These are phyloP conservation scores for Auanema freiburgensis DNA, from an alignment of 2,888 invertebrate genomes.

Conservation along the genomic window DNA sequence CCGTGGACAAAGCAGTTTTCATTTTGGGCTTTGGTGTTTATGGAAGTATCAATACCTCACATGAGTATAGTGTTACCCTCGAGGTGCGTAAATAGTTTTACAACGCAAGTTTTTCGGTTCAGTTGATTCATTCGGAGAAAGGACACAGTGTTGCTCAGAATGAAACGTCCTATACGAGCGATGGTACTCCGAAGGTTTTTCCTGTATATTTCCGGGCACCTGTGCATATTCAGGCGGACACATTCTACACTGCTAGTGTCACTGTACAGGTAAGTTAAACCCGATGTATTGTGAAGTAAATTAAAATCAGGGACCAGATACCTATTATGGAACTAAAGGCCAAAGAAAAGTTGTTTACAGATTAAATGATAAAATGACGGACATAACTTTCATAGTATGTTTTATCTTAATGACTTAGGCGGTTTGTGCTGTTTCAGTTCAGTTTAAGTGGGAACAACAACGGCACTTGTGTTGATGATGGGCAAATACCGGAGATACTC, in stretches of 20 bases:
- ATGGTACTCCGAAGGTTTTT: slow-evolving; percentile 81
- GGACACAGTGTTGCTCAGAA: slow-evolving; percentile 77
- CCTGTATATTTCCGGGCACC: slow-evolving; percentile 69
- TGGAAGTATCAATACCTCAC: slow-evolving; percentile 78
- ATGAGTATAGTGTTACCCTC: slow-evolving; percentile 78
- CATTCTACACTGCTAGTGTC: slow-evolving; percentile 80
- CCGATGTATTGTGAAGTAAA: neutral
- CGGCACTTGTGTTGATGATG: slow-evolving; percentile 81
- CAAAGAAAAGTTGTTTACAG: slow-evolving; percentile 76
- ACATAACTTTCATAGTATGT: slow-evolving; percentile 18
- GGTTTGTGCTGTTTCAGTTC: slow-evolving; percentile 73
- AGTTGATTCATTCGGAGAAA: slow-evolving; percentile 77
- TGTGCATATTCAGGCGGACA: slow-evolving; percentile 78
- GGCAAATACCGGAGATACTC: slow-evolving; percentile 84
- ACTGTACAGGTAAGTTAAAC: slow-evolving; percentile 58
- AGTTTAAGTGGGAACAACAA: slow-evolving; percentile 81
- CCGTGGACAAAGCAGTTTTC: slow-evolving; percentile 79
- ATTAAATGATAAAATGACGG: slow-evolving; percentile 27
- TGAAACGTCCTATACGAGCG: slow-evolving; percentile 78
- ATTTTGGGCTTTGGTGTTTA: slow-evolving; percentile 83
- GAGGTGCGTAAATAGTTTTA: slow-evolving; percentile 65
- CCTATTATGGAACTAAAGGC: slow-evolving; percentile 83
- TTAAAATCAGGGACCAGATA: slow-evolving; percentile 77
- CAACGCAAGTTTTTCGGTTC: slow-evolving; percentile 11
- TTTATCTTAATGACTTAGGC: too few relatives aligned